These are phyloP conservation scores for Toxostoma redivivum DNA, from an alignment of 2,113 vertebrate genomes.

Conservation along the genomic window DNA sequence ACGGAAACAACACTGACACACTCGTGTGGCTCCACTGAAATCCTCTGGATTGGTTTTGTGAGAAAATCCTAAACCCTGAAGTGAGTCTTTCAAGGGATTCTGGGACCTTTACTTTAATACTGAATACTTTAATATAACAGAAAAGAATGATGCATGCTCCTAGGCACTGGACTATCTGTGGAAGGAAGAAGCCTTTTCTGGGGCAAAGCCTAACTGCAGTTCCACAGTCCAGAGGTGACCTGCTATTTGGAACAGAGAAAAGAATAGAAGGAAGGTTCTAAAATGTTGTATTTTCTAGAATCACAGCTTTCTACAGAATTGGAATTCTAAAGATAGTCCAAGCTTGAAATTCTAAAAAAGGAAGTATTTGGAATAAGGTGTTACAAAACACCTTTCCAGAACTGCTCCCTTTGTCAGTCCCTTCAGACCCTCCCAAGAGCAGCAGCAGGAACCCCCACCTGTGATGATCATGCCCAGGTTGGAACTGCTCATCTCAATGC, in stretches of 20 bases:
- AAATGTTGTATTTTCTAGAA: neutral
- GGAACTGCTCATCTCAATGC: slow-evolving; percentile 89
- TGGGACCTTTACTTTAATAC: neutral
- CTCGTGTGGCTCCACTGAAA: neutral
- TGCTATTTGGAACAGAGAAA: neutral
- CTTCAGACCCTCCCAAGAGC: neutral
- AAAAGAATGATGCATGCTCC: neutral
- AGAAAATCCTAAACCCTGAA: neutral
- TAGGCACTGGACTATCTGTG: neutral
- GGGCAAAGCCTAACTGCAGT: neutral
- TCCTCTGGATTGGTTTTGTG: neutral
- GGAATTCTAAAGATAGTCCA: neutral
- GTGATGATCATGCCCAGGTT: slow-evolving; percentile 87
- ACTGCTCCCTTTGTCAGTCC: neutral
- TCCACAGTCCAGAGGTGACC: neutral
- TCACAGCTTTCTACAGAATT: neutral
- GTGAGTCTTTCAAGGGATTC: neutral
- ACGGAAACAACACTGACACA: accelerated
- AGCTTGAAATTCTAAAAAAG: neutral
- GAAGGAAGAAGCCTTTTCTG: neutral
- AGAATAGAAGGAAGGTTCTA: neutral
- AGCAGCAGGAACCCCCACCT: slow-evolving; percentile 65
- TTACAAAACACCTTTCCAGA: neutral
- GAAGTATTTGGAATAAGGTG: neutral
- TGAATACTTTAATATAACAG: neutral